These are phyloP conservation scores for Caenorhabditis virilis DNA, from an alignment of 2,888 invertebrate species.

Conservation along the genomic window DNA sequence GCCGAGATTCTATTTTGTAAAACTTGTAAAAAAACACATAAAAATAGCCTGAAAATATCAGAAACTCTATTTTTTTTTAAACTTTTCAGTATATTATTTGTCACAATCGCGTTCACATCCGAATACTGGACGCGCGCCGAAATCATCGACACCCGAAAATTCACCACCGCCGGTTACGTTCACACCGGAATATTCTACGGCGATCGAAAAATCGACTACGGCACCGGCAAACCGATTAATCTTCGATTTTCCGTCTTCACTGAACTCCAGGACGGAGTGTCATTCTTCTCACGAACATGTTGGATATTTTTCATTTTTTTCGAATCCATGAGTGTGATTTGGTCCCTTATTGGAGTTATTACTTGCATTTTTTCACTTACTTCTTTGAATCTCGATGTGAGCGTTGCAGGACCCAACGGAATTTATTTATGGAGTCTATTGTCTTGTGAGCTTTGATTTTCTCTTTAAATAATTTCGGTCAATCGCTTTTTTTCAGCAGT, in stretches of 20 bases:
- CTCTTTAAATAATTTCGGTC: neutral
- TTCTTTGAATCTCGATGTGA: slow-evolving; percentile 24
- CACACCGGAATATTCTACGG: slow-evolving; percentile 31
- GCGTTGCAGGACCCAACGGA: slow-evolving; percentile 53
- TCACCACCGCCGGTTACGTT: slow-evolving; percentile 16
- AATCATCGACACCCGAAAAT: slow-evolving; percentile 26
- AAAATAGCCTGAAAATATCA: no score
- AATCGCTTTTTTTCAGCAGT: slow-evolving; percentile 27
- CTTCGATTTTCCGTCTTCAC: slow-evolving; percentile 38
- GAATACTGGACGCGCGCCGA: slow-evolving; percentile 34
- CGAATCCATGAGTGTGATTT: slow-evolving; percentile 49
- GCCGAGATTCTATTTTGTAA: no score
- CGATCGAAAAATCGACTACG: slow-evolving; percentile 29
- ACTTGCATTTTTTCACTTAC: slow-evolving; percentile 48
- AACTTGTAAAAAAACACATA: no score
- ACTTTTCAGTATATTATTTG: slow-evolving; percentile 23
- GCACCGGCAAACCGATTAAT: slow-evolving; percentile 12
- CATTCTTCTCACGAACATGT: slow-evolving; percentile 49
- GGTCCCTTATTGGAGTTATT: slow-evolving; percentile 52
- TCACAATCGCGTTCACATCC: slow-evolving; percentile 16
- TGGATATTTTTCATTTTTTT: slow-evolving; percentile 57
- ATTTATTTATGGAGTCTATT: slow-evolving; percentile 54
- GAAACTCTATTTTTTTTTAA: neutral
- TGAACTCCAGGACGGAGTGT: slow-evolving; percentile 47
- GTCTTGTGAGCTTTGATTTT: slow-evolving; percentile 31